phyloP scores from a whole-genome alignment of 92 coral and sea anemone species.

The Bergia sp. region DNA sequence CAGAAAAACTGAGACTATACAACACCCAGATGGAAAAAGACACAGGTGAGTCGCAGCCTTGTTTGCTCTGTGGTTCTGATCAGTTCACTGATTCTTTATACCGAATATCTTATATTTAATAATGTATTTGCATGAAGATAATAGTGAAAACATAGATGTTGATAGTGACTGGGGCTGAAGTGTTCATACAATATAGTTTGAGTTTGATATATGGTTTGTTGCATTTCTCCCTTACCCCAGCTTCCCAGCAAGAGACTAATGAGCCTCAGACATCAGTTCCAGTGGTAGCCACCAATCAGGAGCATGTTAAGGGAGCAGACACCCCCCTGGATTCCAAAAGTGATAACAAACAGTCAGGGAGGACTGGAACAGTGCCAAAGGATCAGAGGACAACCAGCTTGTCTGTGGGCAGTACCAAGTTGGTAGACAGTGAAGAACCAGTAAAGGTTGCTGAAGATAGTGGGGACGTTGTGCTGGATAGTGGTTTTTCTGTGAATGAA shows the following conservation, averaged over 20 bases:
- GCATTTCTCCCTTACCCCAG: neutral
- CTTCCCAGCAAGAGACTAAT: neutral
- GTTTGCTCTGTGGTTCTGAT: neutral
- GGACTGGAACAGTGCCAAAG: neutral
- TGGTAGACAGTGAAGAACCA: neutral
- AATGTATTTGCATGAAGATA: neutral
- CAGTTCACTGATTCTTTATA: neutral
- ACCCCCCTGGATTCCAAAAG: neutral
- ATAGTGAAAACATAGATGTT: neutral
- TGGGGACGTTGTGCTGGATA: neutral
- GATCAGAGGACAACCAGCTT: neutral
- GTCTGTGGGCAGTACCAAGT: neutral
- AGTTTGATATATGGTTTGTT: neutral
- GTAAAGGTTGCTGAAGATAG: neutral
- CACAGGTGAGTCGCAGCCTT: neutral
- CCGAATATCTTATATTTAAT: neutral
- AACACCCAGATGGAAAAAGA: constrained; percentile 41
- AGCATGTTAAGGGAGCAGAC: neutral
- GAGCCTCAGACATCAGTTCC: neutral
- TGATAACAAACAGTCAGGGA: neutral
- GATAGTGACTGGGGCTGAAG: neutral
- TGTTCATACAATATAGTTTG: neutral
- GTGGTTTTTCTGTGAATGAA: constrained; percentile 42
- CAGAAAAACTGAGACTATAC: constrained; percentile 71
- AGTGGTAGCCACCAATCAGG: neutral